Evolutionary conservation across 2,888 invertebrate species (phyloP).

Genomic region (Zonitis immaculata): DNA sequence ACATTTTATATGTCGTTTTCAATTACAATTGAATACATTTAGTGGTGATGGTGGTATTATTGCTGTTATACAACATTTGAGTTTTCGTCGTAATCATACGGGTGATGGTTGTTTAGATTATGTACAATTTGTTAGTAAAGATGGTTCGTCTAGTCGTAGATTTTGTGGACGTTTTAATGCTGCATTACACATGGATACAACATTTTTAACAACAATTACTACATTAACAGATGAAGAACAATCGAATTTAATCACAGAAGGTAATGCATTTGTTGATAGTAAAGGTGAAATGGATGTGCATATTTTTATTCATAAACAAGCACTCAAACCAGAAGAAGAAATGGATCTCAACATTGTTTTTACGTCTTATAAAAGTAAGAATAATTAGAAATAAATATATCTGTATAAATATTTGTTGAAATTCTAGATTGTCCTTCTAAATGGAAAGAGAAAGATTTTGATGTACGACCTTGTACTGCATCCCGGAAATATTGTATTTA

Average conservation of each 20-base stretch:
- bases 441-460: constrained; percentile 28
- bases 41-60: constrained; percentile 42
- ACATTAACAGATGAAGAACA: constrained; percentile 4
- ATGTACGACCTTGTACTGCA: constrained; percentile 29
- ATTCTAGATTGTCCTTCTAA: constrained; percentile 25
- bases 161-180: constrained; percentile 45
- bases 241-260: constrained; percentile 17
- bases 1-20: constrained; percentile 40
- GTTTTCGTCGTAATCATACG: constrained; percentile 43
- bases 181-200: constrained; percentile 25
- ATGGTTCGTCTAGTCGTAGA: constrained; percentile 33
- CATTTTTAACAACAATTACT: neutral
- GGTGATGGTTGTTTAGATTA: constrained; percentile 51
- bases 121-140: constrained; percentile 44
- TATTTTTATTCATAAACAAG: constrained; percentile 45
- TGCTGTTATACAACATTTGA: constrained; percentile 52
- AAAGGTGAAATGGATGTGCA: constrained; percentile 46
- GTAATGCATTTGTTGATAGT: constrained; percentile 34
- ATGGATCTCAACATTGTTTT: constrained; percentile 49
- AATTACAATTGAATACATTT: constrained; percentile 32
- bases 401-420: neutral
- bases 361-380: constrained; percentile 48
- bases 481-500: constrained; percentile 44
- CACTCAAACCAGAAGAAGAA: constrained; percentile 31
- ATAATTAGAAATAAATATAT: neutral